Evolutionary conservation across 2,888 invertebrate species (phyloP), one percentile per base, ranked within the genome.

Genomic region (Venusia cambrica): DNA sequence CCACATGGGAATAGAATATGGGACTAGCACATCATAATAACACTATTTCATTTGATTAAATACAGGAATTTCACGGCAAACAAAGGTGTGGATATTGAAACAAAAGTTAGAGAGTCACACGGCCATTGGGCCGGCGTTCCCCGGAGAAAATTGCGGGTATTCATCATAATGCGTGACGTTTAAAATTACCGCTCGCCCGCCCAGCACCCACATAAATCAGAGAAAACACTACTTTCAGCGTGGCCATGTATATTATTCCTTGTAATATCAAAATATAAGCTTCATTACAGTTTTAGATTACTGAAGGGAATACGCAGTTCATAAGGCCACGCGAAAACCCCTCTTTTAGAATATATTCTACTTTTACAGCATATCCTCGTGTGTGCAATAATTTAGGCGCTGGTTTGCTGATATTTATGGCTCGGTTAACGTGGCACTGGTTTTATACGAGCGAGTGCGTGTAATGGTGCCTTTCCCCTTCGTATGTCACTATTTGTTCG

Each of bases 81-180:
- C 32, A 32, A 38, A 36, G 45, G 38, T 33, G 15, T 22, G 21
- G 24, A 52, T 47, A 55, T 40, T 45, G 42, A 34, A 46, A 50
- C 52, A 54, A 70, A 69, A 70, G 54, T 50, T 45, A 48, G 45
- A 38, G 45, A 71, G 65, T 67, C 62, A 58, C 60, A 62, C 50
- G 64, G 66, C 57, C 73, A 77, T 77, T 72, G 60, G 50, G 50
- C 44, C 35, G 56, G 59, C 61, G 69, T 64, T 73, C 71, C 71
- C 69, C 68, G 64, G 75, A 77, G 81, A 81, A 81, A 80, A 84
- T 81, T 80, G 79, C 75, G 68, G 73, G 74, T 76, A 83, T 85
- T 80, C 79, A 84, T 84, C 81, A 84, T 78, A 76, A 81, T 73
- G 75, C 73, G 75, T 81, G 83, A 84, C 84, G 75, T 81, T 81